These are phyloP conservation scores for Labeo calbasu DNA, from an alignment of 2,797 vertebrate genomes.

Conservation along the genomic window DNA sequence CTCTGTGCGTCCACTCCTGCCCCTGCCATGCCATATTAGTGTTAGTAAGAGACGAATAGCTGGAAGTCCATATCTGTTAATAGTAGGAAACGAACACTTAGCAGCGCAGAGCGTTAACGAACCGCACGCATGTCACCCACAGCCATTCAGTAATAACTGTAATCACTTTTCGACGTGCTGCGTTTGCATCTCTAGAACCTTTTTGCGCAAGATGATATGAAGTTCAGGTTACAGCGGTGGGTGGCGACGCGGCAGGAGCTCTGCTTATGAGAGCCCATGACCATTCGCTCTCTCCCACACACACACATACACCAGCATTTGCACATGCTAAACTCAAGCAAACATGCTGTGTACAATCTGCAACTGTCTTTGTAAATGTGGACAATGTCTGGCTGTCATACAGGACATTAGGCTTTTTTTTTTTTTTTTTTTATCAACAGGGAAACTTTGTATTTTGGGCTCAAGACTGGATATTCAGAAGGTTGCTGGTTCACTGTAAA, in stretches of 20 bases:
- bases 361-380: slow-evolving; percentile 23
- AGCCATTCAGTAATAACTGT: slow-evolving; percentile 57
- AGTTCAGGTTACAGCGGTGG: slow-evolving; percentile 46
- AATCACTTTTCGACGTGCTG: slow-evolving; percentile 51
- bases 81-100: slow-evolving; percentile 44
- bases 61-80: slow-evolving; percentile 29
- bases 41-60: slow-evolving; percentile 32
- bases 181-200: slow-evolving; percentile 42
- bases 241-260: slow-evolving; percentile 51
- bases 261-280: slow-evolving; percentile 47
- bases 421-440: background rate
- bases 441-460: background rate
- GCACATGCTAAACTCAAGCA: slow-evolving; percentile 10
- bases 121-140: slow-evolving; percentile 42
- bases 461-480: background rate
- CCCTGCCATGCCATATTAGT: slow-evolving; percentile 32
- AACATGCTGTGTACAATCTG: background rate
- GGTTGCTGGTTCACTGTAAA: background rate
- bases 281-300: slow-evolving; percentile 21
- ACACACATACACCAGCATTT: background rate
- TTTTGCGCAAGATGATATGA: slow-evolving; percentile 47
- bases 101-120: slow-evolving; percentile 44
- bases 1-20: slow-evolving; percentile 32
- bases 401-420: background rate
- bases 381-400: background rate